These are phyloP conservation scores for Dusona sp. DNA, from an alignment of 2,888 invertebrate genomes.

Conservation along the genomic window DNA sequence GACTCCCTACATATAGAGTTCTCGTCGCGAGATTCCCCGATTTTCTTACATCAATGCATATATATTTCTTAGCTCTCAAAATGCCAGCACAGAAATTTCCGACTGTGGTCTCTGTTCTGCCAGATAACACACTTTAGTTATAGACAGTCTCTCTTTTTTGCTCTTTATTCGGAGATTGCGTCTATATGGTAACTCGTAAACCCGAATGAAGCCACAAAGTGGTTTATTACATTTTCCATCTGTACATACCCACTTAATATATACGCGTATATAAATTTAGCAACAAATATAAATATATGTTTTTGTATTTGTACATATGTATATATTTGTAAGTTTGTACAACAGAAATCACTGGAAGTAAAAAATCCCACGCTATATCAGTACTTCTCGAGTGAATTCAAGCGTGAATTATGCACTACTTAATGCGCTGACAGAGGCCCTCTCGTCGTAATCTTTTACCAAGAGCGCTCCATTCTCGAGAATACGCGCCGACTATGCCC, in stretches of 20 bases:
- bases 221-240: constrained; percentile 54
- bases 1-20: neutral
- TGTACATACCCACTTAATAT: constrained; percentile 22
- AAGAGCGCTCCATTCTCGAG: constrained; percentile 25
- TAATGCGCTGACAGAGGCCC: constrained; percentile 70
- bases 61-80: constrained; percentile 6
- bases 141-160: constrained; percentile 3
- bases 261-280: constrained; percentile 14
- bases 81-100: constrained; percentile 8
- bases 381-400: constrained; percentile 73
- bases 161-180: constrained; percentile 8
- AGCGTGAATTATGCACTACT: constrained; percentile 79
- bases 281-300: neutral
- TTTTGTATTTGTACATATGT: neutral
- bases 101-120: neutral
- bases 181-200: constrained; percentile 37
- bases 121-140: constrained; percentile 28
- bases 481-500: constrained; percentile 23
- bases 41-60: constrained; percentile 27
- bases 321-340: constrained; percentile 12
- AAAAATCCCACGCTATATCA: constrained; percentile 67
- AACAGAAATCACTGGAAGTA: constrained; percentile 70
- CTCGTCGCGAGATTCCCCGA: constrained; percentile 42
- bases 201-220: constrained; percentile 56
- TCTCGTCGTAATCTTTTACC: constrained; percentile 57